These are phyloP conservation scores for Cheilosia vernalis DNA, from an alignment of 2,888 invertebrate genomes.

Conservation along the genomic window DNA sequence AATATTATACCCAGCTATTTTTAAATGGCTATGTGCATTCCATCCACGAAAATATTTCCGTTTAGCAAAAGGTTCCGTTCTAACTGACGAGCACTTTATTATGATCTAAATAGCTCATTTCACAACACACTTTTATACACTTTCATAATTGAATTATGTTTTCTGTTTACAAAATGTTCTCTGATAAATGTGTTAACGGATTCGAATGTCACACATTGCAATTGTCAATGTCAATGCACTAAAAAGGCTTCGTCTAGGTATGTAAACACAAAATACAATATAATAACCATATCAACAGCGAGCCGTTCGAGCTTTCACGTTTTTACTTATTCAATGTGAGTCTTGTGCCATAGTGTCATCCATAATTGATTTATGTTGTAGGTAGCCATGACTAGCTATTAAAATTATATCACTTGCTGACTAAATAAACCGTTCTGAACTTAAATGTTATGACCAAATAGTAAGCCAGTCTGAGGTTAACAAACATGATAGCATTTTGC, in stretches of 20 bases:
- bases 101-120: background rate
- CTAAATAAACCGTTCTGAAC: no score
- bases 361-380: no score
- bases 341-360: no score
- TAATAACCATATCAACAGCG: no score
- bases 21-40: slow-evolving; percentile 19
- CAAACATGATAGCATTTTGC: no score
- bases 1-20: background rate
- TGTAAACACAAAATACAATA: no score
- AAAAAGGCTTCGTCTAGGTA: slow-evolving; percentile 31
- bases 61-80: background rate
- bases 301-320: no score
- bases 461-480: no score
- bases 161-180: slow-evolving; percentile 22
- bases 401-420: no score
- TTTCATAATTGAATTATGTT: slow-evolving; percentile 45
- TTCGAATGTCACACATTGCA: slow-evolving; percentile 6
- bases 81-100: background rate
- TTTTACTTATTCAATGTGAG: no score
- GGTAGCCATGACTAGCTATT: no score
- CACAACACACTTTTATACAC: slow-evolving; percentile 21
- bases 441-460: no score
- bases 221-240: slow-evolving; percentile 45
- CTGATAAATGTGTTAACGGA: slow-evolving; percentile 38
- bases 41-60: background rate